Conservation (phyloP, 2,797 vertebrate genomes). For the Fratercula arctica region DNA sequence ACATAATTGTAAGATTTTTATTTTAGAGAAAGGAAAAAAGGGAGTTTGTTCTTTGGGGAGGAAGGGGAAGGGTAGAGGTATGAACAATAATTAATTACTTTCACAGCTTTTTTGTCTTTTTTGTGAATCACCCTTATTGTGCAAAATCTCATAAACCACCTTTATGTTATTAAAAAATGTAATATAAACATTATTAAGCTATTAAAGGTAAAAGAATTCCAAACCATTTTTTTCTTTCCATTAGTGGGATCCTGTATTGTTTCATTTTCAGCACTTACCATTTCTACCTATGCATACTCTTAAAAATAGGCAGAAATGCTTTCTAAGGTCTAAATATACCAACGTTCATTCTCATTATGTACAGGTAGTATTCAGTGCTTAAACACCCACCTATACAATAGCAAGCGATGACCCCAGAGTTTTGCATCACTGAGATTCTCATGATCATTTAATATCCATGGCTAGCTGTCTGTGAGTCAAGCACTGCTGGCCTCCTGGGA, state of each 20-base stretch:
- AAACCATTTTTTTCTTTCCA: not conserved
- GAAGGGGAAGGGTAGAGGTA: not conserved
- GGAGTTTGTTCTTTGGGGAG: not conserved
- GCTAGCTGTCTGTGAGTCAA: not conserved
- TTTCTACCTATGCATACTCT: not conserved
- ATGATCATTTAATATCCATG: constrained; percentile 22
- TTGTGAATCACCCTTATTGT: not conserved
- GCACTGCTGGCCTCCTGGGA: not conserved
- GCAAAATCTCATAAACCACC: not conserved
- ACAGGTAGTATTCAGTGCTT: not conserved
- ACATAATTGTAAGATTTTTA: not conserved
- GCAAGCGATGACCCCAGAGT: not conserved
- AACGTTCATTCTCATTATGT: not conserved
- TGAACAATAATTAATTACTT: not conserved
- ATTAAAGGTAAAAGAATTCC: not conserved
- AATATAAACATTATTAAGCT: not conserved
- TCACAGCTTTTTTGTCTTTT: not conserved
- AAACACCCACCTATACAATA: not conserved
- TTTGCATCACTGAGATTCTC: not conserved
- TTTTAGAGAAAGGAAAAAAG: not conserved
- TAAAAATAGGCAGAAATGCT: not conserved
- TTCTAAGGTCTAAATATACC: not conserved
- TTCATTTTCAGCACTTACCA: not conserved
- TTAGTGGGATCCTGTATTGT: not conserved
- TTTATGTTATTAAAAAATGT: not conserved